Conservation (phyloP, 2,113 vertebrate species). For the Centropus bengalensis region DNA sequence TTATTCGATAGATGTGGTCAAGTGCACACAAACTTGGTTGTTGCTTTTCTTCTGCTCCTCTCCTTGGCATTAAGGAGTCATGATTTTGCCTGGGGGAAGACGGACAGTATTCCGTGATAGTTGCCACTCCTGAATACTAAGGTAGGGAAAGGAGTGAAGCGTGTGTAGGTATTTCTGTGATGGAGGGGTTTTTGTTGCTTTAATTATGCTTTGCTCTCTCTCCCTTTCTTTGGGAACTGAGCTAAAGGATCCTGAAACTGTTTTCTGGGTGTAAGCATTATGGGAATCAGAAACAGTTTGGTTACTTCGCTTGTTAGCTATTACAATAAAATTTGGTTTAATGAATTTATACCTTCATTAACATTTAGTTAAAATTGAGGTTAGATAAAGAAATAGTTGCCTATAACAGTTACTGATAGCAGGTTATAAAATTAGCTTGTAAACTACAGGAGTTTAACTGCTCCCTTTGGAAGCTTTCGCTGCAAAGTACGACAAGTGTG, state of each 20-base stretch:
- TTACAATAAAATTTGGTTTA: neutral
- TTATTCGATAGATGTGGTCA: conserved; percentile 44
- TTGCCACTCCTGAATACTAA: neutral
- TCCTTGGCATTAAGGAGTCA: conserved; percentile 21
- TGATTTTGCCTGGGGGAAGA: neutral
- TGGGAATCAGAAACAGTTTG: neutral
- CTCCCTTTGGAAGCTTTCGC: neutral
- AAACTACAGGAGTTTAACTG: neutral
- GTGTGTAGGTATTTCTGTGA: neutral
- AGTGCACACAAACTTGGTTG: neutral
- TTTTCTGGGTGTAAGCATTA: neutral
- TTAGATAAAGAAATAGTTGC: neutral
- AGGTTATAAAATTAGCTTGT: neutral
- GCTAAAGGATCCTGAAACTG: neutral
- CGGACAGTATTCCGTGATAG: neutral
- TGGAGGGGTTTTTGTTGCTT: neutral
- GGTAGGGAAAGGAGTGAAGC: neutral
- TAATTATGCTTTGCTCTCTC: neutral
- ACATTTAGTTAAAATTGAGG: neutral
- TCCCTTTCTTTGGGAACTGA: neutral
- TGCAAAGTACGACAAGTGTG: neutral
- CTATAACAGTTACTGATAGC: neutral
- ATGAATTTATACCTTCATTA: neutral
- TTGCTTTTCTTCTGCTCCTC: conserved; percentile 19
- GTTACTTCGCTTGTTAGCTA: neutral